Evolutionary conservation across 2,888 invertebrate genomes (phyloP), one percentile per base, ranked within the genome.

Genomic region (Choristoneura rosaceana): DNA sequence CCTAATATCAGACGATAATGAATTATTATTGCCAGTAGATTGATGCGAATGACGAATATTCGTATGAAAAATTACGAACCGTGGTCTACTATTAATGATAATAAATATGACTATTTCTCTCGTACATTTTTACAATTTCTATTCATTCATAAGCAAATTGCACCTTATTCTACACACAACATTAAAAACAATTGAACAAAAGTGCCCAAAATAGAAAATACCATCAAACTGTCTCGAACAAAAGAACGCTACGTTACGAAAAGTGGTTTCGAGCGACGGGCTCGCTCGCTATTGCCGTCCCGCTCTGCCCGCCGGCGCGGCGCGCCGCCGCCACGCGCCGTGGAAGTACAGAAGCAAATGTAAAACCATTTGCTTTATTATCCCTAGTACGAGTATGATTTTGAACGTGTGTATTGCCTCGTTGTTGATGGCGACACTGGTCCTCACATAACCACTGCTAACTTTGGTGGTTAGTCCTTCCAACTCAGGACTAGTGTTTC

Each of bases 301-400:
- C 7, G 60, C 14, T 33, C 64, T 25, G 41, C 9, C 12, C 60
- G 60, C 47, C 76, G 84, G 88, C 43, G 89, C 79, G 80, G 76
- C 64, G 77, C 71, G 67, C 10, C 75, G 77, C 76, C 74, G 76
- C 81, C 86, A 85, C 79, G 82, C 84, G 75, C 86, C 81, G 43
- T 86, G 75, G 77, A 90, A 84, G 80, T 85, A 86, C 78, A 82
- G 77, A 67, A 90, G 86, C 90, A 92, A 89, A 88, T 92, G 90
- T 89, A 92, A 86, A 89, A 91, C 88, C 88, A 91, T 89, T 90
- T 82, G 92, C 90, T 84, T 84, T 74, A 89, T 79, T 67, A 85
- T 76, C 75, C 86, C 84, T 77, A 90, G 79, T 61, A 90, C 78
- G 74, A 86, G 74, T 75, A 84, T 76, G 66, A 88, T 75, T 77